phyloP scores from a whole-genome alignment of 2,888 invertebrate species.

The Panopea generosa region DNA sequence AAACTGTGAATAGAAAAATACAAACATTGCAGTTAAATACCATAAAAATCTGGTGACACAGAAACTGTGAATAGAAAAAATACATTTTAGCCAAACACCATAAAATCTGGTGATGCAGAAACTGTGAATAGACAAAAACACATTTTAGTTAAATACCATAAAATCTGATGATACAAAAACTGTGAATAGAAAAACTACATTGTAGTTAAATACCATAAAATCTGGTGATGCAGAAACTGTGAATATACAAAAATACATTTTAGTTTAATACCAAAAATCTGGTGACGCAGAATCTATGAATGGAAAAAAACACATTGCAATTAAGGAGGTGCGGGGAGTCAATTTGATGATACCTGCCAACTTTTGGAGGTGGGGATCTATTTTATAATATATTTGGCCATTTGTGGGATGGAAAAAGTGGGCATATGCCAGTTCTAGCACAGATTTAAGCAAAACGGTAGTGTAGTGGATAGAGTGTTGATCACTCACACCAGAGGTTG shows the following conservation, averaged over 20 bases:
- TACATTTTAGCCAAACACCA: no score
- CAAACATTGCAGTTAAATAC: no score
- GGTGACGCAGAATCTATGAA: conserved; percentile 58
- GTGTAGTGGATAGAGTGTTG: no score
- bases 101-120: conserved; percentile 66
- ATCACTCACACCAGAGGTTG: no score
- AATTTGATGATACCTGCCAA: conserved; percentile 71
- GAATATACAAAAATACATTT: conserved; percentile 8
- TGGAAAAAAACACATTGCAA: neutral
- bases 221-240: conserved; percentile 66
- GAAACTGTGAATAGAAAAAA: conserved; percentile 48
- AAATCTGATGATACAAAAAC: conserved; percentile 70
- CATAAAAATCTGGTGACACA: conserved; percentile 68
- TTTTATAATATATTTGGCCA: no score
- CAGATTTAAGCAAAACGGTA: no score
- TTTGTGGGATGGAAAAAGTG: no score
- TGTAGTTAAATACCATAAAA: conserved; percentile 58
- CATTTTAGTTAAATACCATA: neutral
- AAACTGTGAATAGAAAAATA: conserved; percentile 34
- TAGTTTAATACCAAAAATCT: no score
- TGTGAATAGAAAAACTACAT: conserved; percentile 35
- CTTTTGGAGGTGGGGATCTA: no score
- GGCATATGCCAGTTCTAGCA: no score
- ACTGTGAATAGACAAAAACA: conserved; percentile 30
- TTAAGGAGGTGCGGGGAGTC: no score